Evolutionary conservation across 2,797 vertebrate genomes (phyloP), one percentile per base, ranked within the genome.

Genomic region (Phoeniculus purpureus): DNA sequence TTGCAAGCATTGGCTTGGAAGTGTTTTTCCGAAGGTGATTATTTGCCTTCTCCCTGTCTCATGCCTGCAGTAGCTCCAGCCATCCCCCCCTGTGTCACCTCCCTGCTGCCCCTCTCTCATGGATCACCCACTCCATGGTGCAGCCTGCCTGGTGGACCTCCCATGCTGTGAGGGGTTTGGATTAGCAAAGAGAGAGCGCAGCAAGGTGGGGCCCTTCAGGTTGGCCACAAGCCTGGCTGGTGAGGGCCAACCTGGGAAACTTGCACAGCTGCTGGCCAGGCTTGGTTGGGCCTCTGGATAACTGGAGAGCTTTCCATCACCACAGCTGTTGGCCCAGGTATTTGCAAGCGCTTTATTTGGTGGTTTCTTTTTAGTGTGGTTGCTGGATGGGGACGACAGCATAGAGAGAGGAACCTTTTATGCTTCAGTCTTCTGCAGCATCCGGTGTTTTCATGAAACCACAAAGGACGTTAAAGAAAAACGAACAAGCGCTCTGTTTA

Each of bases 381-480:
- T 93, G 84, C 85, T 96, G 92, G 94, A 95, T 21, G 15, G 59
- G 75, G 87, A 94, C 92, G 89, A 90, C 86, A 77, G 90, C 91
- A 74, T 93, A 94, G 92, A 94, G 90, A 96, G 90, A 96, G 70
- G 80, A 96, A 93, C 94, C 89, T 94, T 95, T 95, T 88, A 92
- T 91, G 73, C 92, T 87, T 87, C 77, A 77, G 89, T 77, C 31
- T 93, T 92, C 93, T 95, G 85, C 89, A 92, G 91, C 92, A 90
- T 93, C 94, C 91, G 96, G 90, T 11, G 32, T 95, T 96, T 96
- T 95, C 86, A 94, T 94, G 92, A 94, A 95, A 93, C 85, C 92
- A 96, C 93, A 95, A 95, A 94, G 81, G 90, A 74, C 7, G 56
- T 94, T 93, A 95, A 94, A 94, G 90, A 92, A 95, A 87, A 92